phyloP scores from a whole-genome alignment of 2,797 vertebrate genomes.

The Myotis findleyi region DNA sequence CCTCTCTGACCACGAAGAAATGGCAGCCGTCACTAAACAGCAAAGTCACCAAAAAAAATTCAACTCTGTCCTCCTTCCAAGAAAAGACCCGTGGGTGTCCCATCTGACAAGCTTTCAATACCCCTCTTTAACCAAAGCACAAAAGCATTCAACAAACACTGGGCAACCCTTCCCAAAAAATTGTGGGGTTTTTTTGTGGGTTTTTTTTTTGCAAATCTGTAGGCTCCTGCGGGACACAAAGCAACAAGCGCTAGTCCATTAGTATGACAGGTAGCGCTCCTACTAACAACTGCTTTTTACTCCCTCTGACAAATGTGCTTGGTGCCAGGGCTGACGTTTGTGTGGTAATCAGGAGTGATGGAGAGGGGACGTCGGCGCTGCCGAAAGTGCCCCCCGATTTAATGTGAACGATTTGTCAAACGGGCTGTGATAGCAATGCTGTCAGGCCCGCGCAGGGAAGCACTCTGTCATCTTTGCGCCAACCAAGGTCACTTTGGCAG shows the following conservation, averaged over 20 bases:
- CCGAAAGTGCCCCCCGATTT: conserved; percentile 90
- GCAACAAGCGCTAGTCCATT: conserved; percentile 85
- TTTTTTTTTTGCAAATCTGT: conserved; percentile 76
- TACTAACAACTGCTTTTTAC: conserved; percentile 92
- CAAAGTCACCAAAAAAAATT: background rate
- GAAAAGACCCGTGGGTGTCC: background rate
- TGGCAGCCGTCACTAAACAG: background rate
- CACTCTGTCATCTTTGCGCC: conserved; percentile 90
- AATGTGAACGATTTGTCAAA: conserved; percentile 91
- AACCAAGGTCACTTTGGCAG: conserved; percentile 93
- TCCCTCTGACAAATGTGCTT: conserved; percentile 90
- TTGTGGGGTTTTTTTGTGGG: conserved; percentile 10
- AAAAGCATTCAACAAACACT: conserved; percentile 70
- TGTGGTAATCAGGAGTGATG: conserved; percentile 94
- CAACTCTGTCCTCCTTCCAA: background rate
- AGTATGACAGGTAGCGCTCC: conserved; percentile 90
- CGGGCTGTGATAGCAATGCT: conserved; percentile 87
- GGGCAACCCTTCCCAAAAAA: conserved; percentile 67
- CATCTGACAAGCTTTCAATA: conserved; percentile 42
- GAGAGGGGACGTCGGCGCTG: conserved; percentile 90
- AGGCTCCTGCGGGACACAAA: conserved; percentile 78
- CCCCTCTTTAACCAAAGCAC: background rate
- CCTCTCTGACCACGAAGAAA: conserved; percentile 7
- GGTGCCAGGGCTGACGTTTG: conserved; percentile 89
- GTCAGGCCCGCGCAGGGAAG: conserved; percentile 87